phyloP scores from a whole-genome alignment of 2,888 invertebrate genomes.

The Sphaeridia pumilis region DNA sequence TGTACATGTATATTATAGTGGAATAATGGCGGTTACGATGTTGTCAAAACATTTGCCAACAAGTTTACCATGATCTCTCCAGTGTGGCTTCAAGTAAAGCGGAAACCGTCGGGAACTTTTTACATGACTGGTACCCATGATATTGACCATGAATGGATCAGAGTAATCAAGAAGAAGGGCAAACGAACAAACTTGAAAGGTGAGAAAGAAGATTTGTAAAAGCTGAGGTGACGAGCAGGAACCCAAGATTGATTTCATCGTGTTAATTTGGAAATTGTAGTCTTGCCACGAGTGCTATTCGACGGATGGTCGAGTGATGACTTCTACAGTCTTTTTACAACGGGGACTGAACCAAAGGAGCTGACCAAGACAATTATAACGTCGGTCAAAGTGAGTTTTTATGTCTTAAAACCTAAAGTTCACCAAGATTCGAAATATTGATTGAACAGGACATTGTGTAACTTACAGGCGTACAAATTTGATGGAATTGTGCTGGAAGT shows the following conservation, averaged over 20 bases:
- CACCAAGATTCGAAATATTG: too few species aligned
- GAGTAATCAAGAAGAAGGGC: slow-evolving; percentile 52
- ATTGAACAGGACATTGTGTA: neutral
- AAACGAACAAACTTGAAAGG: slow-evolving; percentile 50
- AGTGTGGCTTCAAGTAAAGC: slow-evolving; percentile 81
- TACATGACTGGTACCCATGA: slow-evolving; percentile 65
- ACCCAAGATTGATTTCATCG: too few species aligned
- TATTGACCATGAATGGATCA: slow-evolving; percentile 72
- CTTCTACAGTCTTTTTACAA: slow-evolving; percentile 57
- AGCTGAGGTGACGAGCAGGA: too few species aligned
- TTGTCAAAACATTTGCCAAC: slow-evolving; percentile 74
- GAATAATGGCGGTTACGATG: slow-evolving; percentile 87
- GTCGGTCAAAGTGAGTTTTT: slow-evolving; percentile 42
- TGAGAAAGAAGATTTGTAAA: too few species aligned
- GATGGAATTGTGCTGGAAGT: slow-evolving; percentile 84
- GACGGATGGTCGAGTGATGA: slow-evolving; percentile 73
- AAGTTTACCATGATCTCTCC: slow-evolving; percentile 88
- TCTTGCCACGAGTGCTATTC: slow-evolving; percentile 78
- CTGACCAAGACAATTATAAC: slow-evolving; percentile 57
- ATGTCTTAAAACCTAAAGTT: too few species aligned
- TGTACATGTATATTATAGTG: slow-evolving; percentile 54
- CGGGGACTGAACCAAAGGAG: slow-evolving; percentile 53
- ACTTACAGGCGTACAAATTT: slow-evolving; percentile 64
- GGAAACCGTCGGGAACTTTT: slow-evolving; percentile 52
- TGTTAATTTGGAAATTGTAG: too few species aligned